A percentile compares a stretch with the other conserved stretches of the same genome.
These are phyloP conservation scores for Acanthurus tractus DNA, from an alignment of 2,797 vertebrate genomes.

Conservation along the genomic window DNA sequence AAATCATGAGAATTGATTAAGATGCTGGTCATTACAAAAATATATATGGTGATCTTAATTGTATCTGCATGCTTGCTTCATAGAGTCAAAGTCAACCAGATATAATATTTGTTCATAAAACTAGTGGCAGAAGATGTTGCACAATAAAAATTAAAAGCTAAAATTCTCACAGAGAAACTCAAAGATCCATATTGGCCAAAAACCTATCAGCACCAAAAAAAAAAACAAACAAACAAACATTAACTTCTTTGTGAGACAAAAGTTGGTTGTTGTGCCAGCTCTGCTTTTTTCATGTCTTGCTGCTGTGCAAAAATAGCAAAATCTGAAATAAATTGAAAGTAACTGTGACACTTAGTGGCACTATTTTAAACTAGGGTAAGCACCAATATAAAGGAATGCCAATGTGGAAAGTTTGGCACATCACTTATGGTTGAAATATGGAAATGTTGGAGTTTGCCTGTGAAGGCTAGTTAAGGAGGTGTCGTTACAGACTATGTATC, in stretches of 20 bases:
- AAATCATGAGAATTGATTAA: neutral
- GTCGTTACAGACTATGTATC: neutral
- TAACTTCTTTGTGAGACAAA: neutral
- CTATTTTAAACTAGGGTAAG: conserved; percentile 3
- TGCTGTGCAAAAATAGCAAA: conserved; percentile 20
- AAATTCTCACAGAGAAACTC: neutral
- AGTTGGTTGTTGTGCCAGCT: neutral
- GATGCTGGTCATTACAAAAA: neutral
- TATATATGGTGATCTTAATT: neutral
- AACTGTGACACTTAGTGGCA: too few species aligned
- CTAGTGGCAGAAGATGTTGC: neutral
- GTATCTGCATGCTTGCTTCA: neutral
- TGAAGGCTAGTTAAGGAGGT: neutral
- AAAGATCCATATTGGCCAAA: neutral
- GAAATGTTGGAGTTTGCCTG: neutral
- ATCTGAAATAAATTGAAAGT: neutral
- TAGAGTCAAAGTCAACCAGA: neutral
- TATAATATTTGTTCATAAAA: neutral
- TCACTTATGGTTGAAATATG: neutral
- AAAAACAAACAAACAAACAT: too few species aligned
- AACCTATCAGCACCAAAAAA: neutral
- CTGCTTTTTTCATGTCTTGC: neutral
- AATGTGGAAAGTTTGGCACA: conserved; percentile 35
- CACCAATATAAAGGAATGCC: conserved; percentile 31
- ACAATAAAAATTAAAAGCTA: neutral